Conservation (phyloP, 2,797 vertebrate species). For the Psittacula echo region DNA sequence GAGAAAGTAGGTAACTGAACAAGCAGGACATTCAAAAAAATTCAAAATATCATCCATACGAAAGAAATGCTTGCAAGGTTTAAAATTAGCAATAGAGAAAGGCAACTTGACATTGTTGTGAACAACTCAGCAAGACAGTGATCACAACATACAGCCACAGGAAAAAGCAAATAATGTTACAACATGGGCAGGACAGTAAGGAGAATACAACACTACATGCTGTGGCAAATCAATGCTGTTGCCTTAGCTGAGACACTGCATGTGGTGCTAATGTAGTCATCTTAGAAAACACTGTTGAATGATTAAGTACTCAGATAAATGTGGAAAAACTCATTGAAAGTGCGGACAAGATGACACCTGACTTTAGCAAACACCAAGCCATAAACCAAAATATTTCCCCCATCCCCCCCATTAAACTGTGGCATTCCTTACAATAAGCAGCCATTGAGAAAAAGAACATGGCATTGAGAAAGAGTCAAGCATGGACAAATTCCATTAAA, state of each 20-base stretch:
- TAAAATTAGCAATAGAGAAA: slow-evolving; percentile 6
- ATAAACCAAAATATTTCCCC: not conserved
- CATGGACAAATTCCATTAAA: not conserved
- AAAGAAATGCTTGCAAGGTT: not conserved
- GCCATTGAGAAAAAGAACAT: not conserved
- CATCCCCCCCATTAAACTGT: not conserved
- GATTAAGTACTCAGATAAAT: not conserved
- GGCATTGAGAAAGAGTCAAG: not conserved
- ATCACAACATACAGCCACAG: not conserved
- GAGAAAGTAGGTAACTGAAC: not conserved
- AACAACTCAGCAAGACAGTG: not conserved
- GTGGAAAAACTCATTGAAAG: not conserved
- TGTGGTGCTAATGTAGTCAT: not conserved
- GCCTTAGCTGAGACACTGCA: not conserved
- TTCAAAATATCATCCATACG: not conserved
- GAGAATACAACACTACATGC: not conserved
- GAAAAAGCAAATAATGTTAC: not conserved
- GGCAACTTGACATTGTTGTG: not conserved
- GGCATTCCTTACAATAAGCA: not conserved
- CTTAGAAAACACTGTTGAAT: not conserved
- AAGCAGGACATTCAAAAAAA: not conserved
- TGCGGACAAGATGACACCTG: not conserved
- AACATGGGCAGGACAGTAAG: not conserved
- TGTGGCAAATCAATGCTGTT: not conserved
- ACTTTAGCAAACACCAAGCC: not conserved